Evolutionary conservation across 2,797 vertebrate genomes (phyloP), one percentile per base, ranked within the genome.

Genomic region (Cephalopachus bancanus): DNA sequence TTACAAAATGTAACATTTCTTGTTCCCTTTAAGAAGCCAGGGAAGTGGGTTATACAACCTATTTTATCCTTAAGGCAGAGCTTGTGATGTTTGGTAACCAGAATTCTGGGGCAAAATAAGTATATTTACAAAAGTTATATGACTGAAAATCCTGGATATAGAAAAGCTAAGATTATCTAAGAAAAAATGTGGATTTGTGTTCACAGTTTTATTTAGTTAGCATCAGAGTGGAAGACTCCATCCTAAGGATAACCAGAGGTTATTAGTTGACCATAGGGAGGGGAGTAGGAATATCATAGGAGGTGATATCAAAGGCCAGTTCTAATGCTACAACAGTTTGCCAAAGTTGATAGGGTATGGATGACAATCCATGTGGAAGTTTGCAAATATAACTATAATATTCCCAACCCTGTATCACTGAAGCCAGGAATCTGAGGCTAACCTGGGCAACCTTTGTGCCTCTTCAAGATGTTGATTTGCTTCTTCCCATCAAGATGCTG

Each of bases 301-400:
- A 55, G 6, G 7, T 8, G 22, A 49, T 5, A 44, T 24, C 37
- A 69, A 12, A n/a, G 11, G 9, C 12, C 16, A 17, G 8, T 11
- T 57, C 26, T 24, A 20, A 2, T 2, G 5, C 26, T 0, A 0
- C 17, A 59, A 11, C 19, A 4, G 44, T 2, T 44, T 26, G 15
- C 55, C 30, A 12, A 0, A 11, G 24, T 26, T 10, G 11, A 49
- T 2, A 20, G 16, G 0, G 0, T 28, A 5, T 37, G 65, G 17
- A 22, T 9, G 37, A 55, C 28, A 3, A n/a, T 3, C 64, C 55
- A 7, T 6, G 3, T 7, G 22, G 12, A 10, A 6, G 55, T 12
- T 1, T n/a, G 5, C 9, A 30, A 3, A 28, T 10, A 8, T 4
- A 60, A 7, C 51, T 57, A 14, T 0, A 20, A 49, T 17, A 7